Percentiles rank a stretch among this genome's conserved stretches.
phyloP scores from a whole-genome alignment of 2,113 vertebrate genomes.

The Patagioenas fasciata region DNA sequence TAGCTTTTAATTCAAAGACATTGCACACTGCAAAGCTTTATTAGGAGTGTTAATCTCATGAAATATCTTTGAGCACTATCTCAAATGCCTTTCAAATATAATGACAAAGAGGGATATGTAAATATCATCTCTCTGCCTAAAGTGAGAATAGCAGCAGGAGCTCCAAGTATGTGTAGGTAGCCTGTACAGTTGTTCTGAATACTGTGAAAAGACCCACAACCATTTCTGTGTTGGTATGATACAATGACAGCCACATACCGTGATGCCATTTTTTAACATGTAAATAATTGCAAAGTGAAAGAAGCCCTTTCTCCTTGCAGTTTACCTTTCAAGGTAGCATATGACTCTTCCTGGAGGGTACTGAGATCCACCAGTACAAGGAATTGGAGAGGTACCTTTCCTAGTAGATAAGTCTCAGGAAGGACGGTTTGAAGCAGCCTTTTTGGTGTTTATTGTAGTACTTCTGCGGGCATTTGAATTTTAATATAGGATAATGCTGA shows the following conservation, averaged over 20 bases:
- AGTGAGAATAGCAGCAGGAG: not conserved
- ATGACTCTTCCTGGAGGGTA: not conserved
- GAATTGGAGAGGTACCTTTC: not conserved
- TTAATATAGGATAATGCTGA: not conserved
- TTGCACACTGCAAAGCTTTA: not conserved
- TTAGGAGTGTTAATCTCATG: not conserved
- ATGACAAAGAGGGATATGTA: not conserved
- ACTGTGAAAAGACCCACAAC: not conserved
- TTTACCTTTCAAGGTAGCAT: not conserved
- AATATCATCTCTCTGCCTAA: not conserved
- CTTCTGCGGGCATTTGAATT: not conserved
- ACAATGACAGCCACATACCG: not conserved
- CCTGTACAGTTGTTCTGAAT: not conserved
- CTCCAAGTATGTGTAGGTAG: not conserved
- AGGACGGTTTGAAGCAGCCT: not conserved
- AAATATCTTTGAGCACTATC: not conserved
- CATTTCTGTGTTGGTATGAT: not conserved
- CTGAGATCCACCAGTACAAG: not conserved
- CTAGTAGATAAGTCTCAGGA: not conserved
- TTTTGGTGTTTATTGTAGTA: not conserved
- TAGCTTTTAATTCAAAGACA: not conserved
- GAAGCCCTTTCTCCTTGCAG: not conserved
- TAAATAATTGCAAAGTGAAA: not conserved
- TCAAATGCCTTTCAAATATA: not conserved
- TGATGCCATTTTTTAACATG: not conserved